Conservation (phyloP, 2,113 vertebrate genomes). For the Lepidothrix coronata region DNA sequence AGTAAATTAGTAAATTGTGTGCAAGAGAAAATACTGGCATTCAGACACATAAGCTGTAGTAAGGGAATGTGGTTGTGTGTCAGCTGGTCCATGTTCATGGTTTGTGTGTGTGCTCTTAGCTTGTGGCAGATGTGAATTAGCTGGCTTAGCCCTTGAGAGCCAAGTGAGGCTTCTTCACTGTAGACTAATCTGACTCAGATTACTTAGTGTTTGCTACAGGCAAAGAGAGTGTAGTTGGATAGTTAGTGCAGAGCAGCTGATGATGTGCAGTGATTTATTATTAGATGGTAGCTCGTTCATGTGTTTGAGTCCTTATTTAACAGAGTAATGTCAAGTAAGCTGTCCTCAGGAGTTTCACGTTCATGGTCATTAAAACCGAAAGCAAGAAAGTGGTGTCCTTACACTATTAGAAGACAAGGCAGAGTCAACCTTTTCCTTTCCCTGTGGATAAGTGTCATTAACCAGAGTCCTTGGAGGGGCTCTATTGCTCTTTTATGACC, state of each 20-base stretch:
- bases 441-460: neutral
- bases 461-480: neutral
- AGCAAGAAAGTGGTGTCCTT: neutral
- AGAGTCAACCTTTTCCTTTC: neutral
- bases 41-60: neutral
- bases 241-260: neutral
- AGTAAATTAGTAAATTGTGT: neutral
- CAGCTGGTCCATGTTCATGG: neutral
- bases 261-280: neutral
- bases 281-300: neutral
- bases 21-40: neutral
- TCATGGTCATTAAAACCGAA: neutral
- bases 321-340: neutral
- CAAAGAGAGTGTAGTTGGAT: neutral
- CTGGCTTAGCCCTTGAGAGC: neutral
- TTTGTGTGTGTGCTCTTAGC: neutral
- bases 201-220: neutral
- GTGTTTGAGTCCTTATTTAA: neutral
- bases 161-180: neutral
- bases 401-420: neutral
- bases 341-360: neutral
- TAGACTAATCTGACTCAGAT: neutral
- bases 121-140: constrained; percentile 36
- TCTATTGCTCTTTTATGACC: neutral
- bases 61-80: neutral